Base-by-base conservation (phyloP, 2,888 invertebrate genomes). In the Drosophila nr. perissopoda region DNA sequence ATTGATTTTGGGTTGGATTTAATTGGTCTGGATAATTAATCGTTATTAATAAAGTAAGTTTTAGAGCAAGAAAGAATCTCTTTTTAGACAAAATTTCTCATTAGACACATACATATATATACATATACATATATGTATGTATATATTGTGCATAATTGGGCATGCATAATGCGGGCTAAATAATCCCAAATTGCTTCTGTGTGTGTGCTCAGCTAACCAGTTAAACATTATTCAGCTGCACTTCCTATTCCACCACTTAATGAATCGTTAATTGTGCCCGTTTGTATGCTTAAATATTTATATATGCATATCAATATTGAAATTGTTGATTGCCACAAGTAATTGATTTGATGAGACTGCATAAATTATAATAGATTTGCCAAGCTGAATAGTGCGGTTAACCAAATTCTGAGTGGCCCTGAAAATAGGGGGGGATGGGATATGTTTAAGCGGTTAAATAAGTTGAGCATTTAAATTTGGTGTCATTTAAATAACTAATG, bases 231-330 rank as follows among this genome's bases (percentile, higher is more conserved):
- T 33, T 33, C 33, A 36, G 25, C 29, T 49, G 40, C 38, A 31
- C 11, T 48, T 38, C n/a, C 62, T 38, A 54, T 29, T 8, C 56
- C 27, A 34, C 52, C 31, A 18, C 48, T 60, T 52, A 27, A 27
- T 46, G 10, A 10, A 46, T 34, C 38, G 40, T 58, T 54, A 64
- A 61, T 58, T 65, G 65, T 76, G 61, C 62, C 7, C 16, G 16
- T 27, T 11, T 7, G 21, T 11, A 34, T n/a, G 34, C 51, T 53
- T 46, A 46, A 21, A 46, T 51, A 80, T 53, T 68, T 54, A 51
- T 53, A 57, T 34, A 16, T 16, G 36, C 33, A 60, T 48, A 75
- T 59, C 48, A 63, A 74, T 57, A 75, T 60, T 67, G 21, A 57
- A 73, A 29, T 49, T 25, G 27, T 49, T 27, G 57, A 63, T 74